These are phyloP conservation scores for Valencia hispanica DNA, from an alignment of 2,797 vertebrate species.

Conservation along the genomic window DNA sequence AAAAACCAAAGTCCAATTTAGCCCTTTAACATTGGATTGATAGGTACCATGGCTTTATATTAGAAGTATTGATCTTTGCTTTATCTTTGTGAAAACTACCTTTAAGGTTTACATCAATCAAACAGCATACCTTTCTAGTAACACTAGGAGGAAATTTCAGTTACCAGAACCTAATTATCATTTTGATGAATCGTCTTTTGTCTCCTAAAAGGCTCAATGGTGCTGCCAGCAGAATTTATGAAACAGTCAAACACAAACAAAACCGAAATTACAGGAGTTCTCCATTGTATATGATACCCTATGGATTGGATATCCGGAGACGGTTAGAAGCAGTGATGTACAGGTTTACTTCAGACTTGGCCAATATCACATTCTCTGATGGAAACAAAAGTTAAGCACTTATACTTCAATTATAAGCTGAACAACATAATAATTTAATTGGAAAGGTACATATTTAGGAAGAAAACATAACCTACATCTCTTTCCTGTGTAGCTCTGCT, in stretches of 20 bases:
- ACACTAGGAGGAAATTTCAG: background rate
- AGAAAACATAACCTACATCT: too few species aligned
- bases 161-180: background rate
- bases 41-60: conserved; percentile 1
- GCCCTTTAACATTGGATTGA: conserved; percentile 5
- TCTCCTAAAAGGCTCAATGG: background rate
- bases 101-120: conserved; percentile 25
- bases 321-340: too few species aligned
- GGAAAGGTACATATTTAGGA: too few species aligned
- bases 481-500: too few species aligned
- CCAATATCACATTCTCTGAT: too few species aligned
- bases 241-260: background rate
- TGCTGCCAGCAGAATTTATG: background rate
- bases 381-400: too few species aligned
- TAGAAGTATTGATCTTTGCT: conserved; percentile 15
- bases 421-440: too few species aligned
- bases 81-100: conserved; percentile 11
- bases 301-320: too few species aligned
- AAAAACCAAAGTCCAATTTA: background rate
- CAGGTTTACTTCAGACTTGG: too few species aligned
- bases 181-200: background rate
- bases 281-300: background rate
- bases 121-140: conserved; percentile 18
- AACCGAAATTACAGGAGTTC: background rate
- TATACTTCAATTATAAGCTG: too few species aligned